These are phyloP conservation scores for Therioaphis trifolii DNA, from an alignment of 2,888 invertebrate species.

Conservation along the genomic window DNA sequence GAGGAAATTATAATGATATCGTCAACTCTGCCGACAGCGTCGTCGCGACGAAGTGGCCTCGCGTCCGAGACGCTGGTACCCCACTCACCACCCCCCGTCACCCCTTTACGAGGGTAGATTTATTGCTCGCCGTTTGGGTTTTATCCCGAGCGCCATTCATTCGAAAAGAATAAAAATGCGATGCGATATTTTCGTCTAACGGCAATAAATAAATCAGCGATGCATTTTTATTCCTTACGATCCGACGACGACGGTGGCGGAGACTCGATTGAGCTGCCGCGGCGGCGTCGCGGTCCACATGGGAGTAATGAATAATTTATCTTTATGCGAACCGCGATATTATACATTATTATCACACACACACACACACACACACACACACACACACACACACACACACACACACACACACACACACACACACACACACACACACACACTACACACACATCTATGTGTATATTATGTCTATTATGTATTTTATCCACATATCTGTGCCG, in stretches of 20 bases:
- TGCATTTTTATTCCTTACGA: conserved; percentile 1
- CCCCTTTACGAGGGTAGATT: too few species aligned
- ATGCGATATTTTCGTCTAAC: conserved; percentile 31
- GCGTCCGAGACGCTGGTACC: not conserved
- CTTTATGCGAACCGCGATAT: not conserved
- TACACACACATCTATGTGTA: too few species aligned
- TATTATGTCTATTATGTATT: too few species aligned
- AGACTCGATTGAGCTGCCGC: conserved; percentile 21
- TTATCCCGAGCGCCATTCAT: not conserved
- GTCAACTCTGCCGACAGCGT: not conserved
- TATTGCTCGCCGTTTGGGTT: not conserved
- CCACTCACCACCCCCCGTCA: too few species aligned
- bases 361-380: too few species aligned
- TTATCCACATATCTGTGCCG: too few species aligned
- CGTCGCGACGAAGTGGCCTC: not conserved
- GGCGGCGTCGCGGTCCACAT: too few species aligned
- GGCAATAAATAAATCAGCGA: conserved; percentile 9
- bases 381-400: too few species aligned
- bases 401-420: not conserved
- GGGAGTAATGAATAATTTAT: conserved; percentile 43
- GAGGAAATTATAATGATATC: conserved; percentile 6
- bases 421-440: too few species aligned
- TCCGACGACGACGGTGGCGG: too few species aligned
- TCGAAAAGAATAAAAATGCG: not conserved
- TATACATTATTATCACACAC: too few species aligned